A percentile compares a stretch with the other conserved stretches of the same genome.
Conservation (phyloP, 2,113 vertebrate genomes). For the Phalacrocorax carbo region DNA sequence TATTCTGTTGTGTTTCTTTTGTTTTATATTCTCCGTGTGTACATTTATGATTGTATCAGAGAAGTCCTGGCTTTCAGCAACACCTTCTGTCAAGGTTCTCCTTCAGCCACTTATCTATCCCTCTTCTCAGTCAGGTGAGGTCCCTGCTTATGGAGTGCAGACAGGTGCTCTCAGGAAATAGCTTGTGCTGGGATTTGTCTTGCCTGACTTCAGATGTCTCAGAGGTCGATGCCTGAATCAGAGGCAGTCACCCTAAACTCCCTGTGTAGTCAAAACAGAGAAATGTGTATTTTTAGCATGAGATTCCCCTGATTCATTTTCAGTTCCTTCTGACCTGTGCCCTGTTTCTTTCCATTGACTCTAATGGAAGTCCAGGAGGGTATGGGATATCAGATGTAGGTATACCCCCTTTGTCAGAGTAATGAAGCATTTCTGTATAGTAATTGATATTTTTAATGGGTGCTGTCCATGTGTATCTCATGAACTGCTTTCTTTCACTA, state of each 20-base stretch:
- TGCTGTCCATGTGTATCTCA: not conserved
- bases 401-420: not conserved
- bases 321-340: not conserved
- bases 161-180: not conserved
- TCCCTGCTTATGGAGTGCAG: not conserved
- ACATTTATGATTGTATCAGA: not conserved
- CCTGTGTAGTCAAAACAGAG: not conserved
- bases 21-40: not conserved
- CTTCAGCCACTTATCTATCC: accelerated
- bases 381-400: not conserved
- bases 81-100: not conserved
- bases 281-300: accelerated
- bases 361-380: not conserved
- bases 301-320: not conserved
- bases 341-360: not conserved
- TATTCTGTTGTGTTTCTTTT: not conserved
- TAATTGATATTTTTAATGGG: not conserved
- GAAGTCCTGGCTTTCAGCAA: not conserved
- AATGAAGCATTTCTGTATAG: not conserved
- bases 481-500: not conserved
- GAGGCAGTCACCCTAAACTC: not conserved
- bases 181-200: not conserved
- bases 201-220: not conserved
- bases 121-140: not conserved
- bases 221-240: not conserved